These are phyloP conservation scores for Drosophila helvetica DNA, from an alignment of 2,888 invertebrate genomes.

Conservation along the genomic window DNA sequence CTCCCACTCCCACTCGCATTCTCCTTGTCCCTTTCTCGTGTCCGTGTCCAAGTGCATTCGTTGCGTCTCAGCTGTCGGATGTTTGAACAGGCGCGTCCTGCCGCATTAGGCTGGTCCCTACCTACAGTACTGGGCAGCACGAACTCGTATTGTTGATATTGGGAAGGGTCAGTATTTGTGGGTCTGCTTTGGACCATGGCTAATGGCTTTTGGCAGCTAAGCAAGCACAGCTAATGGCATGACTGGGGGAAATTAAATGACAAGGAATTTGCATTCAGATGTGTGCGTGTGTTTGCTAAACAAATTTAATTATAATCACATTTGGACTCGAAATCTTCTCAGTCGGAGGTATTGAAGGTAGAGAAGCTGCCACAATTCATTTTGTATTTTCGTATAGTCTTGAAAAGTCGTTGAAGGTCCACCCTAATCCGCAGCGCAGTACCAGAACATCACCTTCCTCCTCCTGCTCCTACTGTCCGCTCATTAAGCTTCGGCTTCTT, in stretches of 20 bases:
- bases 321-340: neutral
- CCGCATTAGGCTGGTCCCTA: slow-evolving; percentile 31
- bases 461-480: neutral
- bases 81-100: slow-evolving; percentile 24
- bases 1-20: neutral
- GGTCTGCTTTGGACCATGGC: slow-evolving; percentile 24
- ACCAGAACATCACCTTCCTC: neutral
- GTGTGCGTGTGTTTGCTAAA: slow-evolving; percentile 28
- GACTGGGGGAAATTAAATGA: slow-evolving; percentile 6
- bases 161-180: slow-evolving; percentile 10
- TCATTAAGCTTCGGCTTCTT: slow-evolving; percentile 2
- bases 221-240: slow-evolving; percentile 34
- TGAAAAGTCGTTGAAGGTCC: neutral
- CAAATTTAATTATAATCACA: slow-evolving; percentile 19
- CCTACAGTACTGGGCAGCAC: neutral
- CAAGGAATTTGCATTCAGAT: slow-evolving; percentile 2
- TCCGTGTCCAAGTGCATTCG: slow-evolving; percentile 64
- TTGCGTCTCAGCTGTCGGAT: slow-evolving; percentile 59
- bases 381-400: neutral
- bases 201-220: slow-evolving; percentile 24
- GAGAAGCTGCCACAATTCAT: neutral
- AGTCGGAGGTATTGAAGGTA: neutral
- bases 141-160: slow-evolving; percentile 15
- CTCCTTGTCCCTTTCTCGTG: slow-evolving; percentile 4
- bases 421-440: neutral